Evolutionary conservation across 2,113 vertebrate species (phyloP).

Genomic region (Corydoras sp.): DNA sequence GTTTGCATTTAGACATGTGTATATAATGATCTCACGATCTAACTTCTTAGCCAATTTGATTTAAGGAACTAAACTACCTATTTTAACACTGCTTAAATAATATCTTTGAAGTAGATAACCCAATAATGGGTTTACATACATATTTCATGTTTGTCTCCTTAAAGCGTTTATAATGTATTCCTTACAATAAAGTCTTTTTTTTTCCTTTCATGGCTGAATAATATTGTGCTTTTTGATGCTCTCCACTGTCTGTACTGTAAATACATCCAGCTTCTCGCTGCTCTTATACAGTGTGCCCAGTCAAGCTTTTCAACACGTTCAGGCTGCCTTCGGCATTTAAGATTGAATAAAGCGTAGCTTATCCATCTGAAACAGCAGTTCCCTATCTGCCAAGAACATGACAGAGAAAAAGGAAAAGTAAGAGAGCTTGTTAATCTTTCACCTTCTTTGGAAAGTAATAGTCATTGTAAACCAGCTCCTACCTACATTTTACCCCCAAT

Average conservation of each 20-base stretch:
- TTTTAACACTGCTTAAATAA: too few species aligned
- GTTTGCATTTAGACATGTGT: too few species aligned
- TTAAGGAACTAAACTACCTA: too few species aligned
- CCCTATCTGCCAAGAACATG: constrained; percentile 37
- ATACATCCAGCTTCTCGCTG: constrained; percentile 15
- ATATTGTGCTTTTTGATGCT: constrained; percentile 18
- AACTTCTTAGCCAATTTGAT: too few species aligned
- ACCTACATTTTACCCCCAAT: constrained; percentile 11
- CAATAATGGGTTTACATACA: too few species aligned
- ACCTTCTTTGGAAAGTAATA: constrained; percentile 26
- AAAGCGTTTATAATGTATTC: background rate
- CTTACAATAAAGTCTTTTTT: background rate
- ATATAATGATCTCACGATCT: too few species aligned
- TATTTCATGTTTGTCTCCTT: background rate
- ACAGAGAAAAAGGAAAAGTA: constrained; percentile 27
- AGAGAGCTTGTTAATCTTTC: constrained; percentile 42
- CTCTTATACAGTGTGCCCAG: constrained; percentile 15
- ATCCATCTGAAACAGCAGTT: constrained; percentile 45
- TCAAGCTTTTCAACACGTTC: constrained; percentile 29
- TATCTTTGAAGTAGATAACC: too few species aligned
- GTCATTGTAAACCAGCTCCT: background rate
- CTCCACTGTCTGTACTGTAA: constrained; percentile 16
- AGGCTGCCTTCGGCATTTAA: constrained; percentile 36
- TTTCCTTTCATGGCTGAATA: constrained; percentile 6
- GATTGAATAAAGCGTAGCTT: constrained; percentile 42